These are phyloP conservation scores for Spilarctia lutea DNA, from an alignment of 2,888 invertebrate genomes.

Conservation along the genomic window DNA sequence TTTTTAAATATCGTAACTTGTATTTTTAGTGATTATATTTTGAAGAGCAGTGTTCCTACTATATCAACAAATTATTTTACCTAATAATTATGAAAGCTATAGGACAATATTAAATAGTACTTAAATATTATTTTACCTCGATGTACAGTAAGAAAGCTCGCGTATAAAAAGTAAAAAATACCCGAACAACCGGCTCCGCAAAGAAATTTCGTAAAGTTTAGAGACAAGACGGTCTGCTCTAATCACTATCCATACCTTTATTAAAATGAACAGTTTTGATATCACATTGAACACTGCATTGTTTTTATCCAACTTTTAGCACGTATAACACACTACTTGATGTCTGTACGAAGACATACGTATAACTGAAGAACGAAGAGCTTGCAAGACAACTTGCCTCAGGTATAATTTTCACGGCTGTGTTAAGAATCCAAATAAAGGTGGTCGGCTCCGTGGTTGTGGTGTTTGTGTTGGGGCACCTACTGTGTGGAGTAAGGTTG, in stretches of 20 bases:
- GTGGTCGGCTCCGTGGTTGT: conserved; percentile 45
- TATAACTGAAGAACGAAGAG: conserved; percentile 70
- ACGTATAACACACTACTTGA: conserved; percentile 39
- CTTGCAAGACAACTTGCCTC: conserved; percentile 67
- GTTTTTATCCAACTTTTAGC: conserved; percentile 55
- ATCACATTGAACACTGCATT: conserved; percentile 74
- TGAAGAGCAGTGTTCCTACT: neutral
- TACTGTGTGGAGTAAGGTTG: conserved; percentile 48
- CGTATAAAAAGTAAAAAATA: conserved; percentile 56
- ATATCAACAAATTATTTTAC: neutral
- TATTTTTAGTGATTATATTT: neutral
- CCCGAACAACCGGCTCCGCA: conserved; percentile 53
- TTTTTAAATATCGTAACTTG: neutral
- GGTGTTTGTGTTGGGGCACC: conserved; percentile 26
- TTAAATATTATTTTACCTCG: conserved; percentile 49
- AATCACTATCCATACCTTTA: conserved; percentile 59
- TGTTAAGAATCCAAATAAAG: conserved; percentile 62
- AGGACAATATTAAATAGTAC: conserved; percentile 17
- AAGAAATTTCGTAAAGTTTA: conserved; percentile 29
- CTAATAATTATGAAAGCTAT: neutral
- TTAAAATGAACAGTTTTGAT: conserved; percentile 67
- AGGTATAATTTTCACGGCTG: conserved; percentile 78
- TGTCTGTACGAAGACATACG: conserved; percentile 65
- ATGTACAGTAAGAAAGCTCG: conserved; percentile 59
- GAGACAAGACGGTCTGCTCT: conserved; percentile 33